Conservation (phyloP, 2,797 vertebrate species). For the Falco cherrug region DNA sequence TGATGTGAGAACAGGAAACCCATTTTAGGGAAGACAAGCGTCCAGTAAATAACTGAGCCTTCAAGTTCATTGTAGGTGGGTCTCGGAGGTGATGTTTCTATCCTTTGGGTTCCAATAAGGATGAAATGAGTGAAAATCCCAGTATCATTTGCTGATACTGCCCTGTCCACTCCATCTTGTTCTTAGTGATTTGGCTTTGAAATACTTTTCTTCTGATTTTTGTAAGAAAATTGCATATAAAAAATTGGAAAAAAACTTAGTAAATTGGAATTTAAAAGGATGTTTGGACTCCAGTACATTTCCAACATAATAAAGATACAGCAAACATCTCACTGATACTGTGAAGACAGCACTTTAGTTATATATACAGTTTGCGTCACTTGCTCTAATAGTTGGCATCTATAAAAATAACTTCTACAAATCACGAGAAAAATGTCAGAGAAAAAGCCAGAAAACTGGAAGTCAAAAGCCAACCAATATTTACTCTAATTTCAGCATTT, state of each 20-base stretch:
- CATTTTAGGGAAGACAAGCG: background rate
- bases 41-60: background rate
- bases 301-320: background rate
- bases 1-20: background rate
- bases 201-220: background rate
- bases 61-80: background rate
- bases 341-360: background rate
- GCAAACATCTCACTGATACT: background rate
- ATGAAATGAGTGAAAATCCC: background rate
- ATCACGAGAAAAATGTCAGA: background rate
- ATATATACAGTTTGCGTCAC: background rate
- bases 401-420: background rate
- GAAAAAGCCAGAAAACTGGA: background rate
- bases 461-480: background rate
- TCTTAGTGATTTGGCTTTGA: background rate
- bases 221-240: background rate
- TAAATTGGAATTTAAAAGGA: background rate
- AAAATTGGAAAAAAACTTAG: background rate
- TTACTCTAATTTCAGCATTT: background rate
- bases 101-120: background rate
- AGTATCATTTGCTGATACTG: background rate
- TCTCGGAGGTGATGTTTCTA: background rate
- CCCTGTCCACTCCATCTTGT: background rate
- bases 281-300: background rate
- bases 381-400: background rate